Conservation (phyloP, 2,113 vertebrate genomes). For the Scytalopus superciliaris region DNA sequence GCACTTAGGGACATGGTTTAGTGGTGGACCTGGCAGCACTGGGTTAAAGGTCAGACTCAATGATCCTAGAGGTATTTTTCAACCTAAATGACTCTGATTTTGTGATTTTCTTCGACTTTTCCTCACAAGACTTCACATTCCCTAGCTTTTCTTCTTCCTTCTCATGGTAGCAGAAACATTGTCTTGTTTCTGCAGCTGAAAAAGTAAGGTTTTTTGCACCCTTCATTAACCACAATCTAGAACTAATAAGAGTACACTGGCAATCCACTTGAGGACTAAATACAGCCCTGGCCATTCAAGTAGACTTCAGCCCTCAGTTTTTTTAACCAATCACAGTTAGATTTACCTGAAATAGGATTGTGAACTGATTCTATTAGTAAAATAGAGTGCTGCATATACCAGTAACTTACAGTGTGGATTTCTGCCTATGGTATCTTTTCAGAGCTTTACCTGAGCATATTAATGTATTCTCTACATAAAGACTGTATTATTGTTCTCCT, state of each 20-base stretch:
- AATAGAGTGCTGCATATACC: background rate
- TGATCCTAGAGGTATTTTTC: background rate
- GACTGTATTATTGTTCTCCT: background rate
- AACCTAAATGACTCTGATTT: background rate
- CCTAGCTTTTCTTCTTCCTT: background rate
- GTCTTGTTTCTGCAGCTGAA: background rate
- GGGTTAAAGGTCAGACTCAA: background rate
- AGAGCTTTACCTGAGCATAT: background rate
- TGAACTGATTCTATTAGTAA: background rate
- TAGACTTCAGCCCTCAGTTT: background rate
- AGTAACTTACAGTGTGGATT: background rate
- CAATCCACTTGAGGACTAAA: background rate
- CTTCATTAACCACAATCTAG: background rate
- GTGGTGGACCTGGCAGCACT: background rate
- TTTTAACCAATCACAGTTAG: background rate
- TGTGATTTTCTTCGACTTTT: background rate
- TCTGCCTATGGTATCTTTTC: background rate
- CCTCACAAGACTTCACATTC: background rate
- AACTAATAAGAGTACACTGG: background rate
- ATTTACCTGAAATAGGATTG: background rate
- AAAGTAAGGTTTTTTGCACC: background rate
- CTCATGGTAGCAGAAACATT: background rate
- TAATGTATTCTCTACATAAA: background rate
- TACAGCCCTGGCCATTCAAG: background rate
- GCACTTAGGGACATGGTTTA: background rate